Evolutionary conservation across 2,113 vertebrate species (phyloP), one percentile per base, ranked within the genome.

Genomic region (Gasterosteus aculeatus): DNA sequence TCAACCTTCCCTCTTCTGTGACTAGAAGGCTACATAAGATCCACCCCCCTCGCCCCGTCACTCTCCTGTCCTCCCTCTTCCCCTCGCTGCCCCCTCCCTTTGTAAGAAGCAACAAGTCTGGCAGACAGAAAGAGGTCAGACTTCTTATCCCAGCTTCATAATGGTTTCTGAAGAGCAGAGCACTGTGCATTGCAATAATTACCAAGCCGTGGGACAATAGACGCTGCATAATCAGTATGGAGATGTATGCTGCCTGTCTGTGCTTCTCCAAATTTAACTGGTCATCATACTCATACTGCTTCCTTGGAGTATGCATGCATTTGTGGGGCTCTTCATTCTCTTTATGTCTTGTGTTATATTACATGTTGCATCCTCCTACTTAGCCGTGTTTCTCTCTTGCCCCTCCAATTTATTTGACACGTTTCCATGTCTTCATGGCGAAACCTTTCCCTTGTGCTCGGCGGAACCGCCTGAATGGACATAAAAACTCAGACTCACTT

Each of bases 121-220:
- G 57, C 85, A 82, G 61, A 80, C 75, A 85, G 81, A 92, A 90
- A 78, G 90, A 90, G 89, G 90, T 89, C 90, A 88, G 87, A 85
- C 90, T 90, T 89, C 90, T 90, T 92, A 88, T 87, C 75, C 26
- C 2, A 31, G 86, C 81, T 75, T 84, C 84, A 87, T 89, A 89
- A 91, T 90, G 88, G 85, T 66, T 90, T 88, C 51, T 91, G 80
- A 90, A 90, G 88, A 90, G 87, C 84, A 39, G 57, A 74, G 84
- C 78, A 77, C 80, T 57, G 77, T 76, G 84, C 84, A 58, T 80
- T 72, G 80, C 80, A 86, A 90, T 91, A 91, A 91, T 91, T 91
- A 91, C 83, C 76, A 75, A 75, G 74, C 80, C 75, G 3, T 53
- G 0, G 69, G 82, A 91, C 90, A 91, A 91, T 91, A 69, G 88